Evolutionary conservation across 1,140 invertebrate genomes (phyloP).

Genomic region (Meloidogyne hapla): DNA sequence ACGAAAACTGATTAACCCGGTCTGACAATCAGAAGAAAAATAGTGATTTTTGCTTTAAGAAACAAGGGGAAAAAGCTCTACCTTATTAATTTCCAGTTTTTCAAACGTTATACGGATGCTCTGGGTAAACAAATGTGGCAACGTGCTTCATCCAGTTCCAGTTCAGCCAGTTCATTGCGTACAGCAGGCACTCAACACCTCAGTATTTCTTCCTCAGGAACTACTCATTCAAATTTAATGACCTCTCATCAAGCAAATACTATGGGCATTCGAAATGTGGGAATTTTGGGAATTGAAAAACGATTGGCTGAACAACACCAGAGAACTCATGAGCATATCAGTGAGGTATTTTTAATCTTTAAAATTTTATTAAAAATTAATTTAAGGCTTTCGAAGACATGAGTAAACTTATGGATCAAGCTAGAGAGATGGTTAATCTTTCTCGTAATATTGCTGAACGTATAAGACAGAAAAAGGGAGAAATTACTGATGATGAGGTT

Average conservation of each 20-base stretch:
- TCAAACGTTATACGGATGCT: slow-evolving; percentile 64
- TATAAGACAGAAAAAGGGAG: slow-evolving; percentile 89
- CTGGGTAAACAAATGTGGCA: slow-evolving; percentile 67
- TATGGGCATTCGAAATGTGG: slow-evolving; percentile 67
- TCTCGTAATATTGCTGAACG: slow-evolving; percentile 88
- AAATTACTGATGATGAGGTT: slow-evolving; percentile 90
- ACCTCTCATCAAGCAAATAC: not conserved
- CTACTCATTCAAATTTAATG: slow-evolving; percentile 16
- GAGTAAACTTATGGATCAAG: slow-evolving; percentile 87
- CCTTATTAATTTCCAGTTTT: slow-evolving; percentile 69
- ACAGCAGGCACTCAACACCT: slow-evolving; percentile 28
- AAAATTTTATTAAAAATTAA: too few species aligned
- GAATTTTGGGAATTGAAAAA: slow-evolving; percentile 92
- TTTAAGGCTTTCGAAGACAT: slow-evolving; percentile 87
- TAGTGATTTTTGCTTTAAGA: too few species aligned
- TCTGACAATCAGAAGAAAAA: too few species aligned
- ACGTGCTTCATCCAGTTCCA: slow-evolving; percentile 56
- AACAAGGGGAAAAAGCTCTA: too few species aligned
- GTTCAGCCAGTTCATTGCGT: slow-evolving; percentile 55
- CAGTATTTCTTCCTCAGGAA: not conserved
- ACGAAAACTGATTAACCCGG: too few species aligned
- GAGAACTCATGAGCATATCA: slow-evolving; percentile 84
- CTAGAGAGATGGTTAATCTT: slow-evolving; percentile 91
- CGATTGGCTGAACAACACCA: slow-evolving; percentile 84
- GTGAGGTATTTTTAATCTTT: slow-evolving; percentile 48